Evolutionary conservation across 92 coral and sea anemone genomes (phyloP), one percentile per base, ranked within the genome.

Genomic region (Porites evermanni): DNA sequence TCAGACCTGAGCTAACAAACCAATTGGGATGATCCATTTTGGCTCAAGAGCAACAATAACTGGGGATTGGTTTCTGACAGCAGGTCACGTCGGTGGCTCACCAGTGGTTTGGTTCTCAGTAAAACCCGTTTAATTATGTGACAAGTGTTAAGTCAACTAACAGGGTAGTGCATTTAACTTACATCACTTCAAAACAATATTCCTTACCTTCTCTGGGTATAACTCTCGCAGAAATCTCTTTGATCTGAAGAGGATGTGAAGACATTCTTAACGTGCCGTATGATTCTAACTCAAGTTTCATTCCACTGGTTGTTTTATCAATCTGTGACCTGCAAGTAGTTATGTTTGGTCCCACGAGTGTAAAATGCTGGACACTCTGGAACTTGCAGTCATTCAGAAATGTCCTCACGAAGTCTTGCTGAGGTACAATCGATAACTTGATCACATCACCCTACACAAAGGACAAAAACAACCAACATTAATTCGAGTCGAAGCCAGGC

Each of bases 331-430:
- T 85, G 63, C 61, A 63, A 14, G 89, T 81, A 53, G 77, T 86
- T 17, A 90, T 79, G 88, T 90, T 90, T 86, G 93, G 93, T 65
- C 93, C 93, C 79, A 51, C 73, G 78, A 90, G 90, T 52, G 93
- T 86, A 67, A 90, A 90, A 19, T 86, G 79, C 47, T 76, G 56
- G 54, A 90, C 75, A 75, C 93, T 89, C 81, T 79, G 81, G 75
- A 90, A 90, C 23, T 79, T 90, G 44, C 93, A 90, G 29, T 90
- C 79, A 47, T 72, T 68, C 72, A 90, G 88, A 32, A 9, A 73
- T 2, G 93, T 90, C 80, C 47, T 79, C 54, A 86, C 44, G 84
- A 90, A 90, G 86, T 90, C 90, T 74, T 21, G 76, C 78, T 90
- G 90, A 65, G 93, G 93, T 53, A 86, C 86, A 79, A 90, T 86